Percentiles rank a stretch among this genome's conserved stretches.
These are phyloP conservation scores for Xenus cinereus DNA, from an alignment of 2,113 vertebrate genomes.

Conservation along the genomic window DNA sequence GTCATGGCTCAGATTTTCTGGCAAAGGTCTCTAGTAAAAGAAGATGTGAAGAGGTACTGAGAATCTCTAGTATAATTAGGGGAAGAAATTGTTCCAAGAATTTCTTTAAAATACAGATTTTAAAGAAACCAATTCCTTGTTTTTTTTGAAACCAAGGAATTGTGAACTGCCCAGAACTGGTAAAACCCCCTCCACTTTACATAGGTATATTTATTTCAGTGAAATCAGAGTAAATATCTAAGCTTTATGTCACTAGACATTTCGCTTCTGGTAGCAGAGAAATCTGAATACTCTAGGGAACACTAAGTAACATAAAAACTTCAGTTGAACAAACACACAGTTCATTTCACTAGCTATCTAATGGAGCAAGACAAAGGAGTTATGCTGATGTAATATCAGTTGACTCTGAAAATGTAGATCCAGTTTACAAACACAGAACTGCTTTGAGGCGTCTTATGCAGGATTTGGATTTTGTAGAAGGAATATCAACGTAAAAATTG, in stretches of 20 bases:
- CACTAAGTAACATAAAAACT: background rate
- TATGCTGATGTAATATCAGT: background rate
- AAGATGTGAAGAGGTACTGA: background rate
- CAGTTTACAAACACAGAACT: background rate
- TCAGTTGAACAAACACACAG: background rate
- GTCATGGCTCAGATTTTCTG: background rate
- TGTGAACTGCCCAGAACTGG: background rate
- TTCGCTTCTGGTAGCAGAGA: background rate
- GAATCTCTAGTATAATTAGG: background rate
- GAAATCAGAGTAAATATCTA: background rate
- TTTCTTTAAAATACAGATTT: background rate
- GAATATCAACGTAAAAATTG: background rate
- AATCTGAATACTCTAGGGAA: background rate
- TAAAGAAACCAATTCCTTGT: too few relatives aligned
- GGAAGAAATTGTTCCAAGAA: background rate
- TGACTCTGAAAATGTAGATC: background rate
- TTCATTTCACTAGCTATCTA: background rate
- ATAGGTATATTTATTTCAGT: background rate
- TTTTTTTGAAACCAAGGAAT: background rate
- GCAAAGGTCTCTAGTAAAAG: background rate
- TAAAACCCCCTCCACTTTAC: fast-evolving
- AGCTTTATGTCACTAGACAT: background rate
- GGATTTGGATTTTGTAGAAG: background rate
- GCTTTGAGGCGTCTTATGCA: background rate
- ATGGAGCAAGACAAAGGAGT: background rate